phyloP scores from a whole-genome alignment of 2,888 invertebrate species.

The Leucania comma region DNA sequence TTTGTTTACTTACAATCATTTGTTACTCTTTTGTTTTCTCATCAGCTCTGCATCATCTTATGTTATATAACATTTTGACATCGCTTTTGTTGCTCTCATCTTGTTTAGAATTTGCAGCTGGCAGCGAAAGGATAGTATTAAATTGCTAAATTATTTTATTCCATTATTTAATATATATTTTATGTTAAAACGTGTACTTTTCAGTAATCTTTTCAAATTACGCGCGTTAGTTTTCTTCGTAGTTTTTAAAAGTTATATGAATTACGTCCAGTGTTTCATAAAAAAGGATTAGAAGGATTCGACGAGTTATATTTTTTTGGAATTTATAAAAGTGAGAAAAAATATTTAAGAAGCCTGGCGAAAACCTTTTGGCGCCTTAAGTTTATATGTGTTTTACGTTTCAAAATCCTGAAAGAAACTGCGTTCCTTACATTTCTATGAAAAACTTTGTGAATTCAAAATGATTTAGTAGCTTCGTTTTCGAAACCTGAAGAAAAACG shows the following conservation, averaged over 20 bases:
- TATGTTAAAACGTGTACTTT: slow-evolving; percentile 10
- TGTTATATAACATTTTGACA: slow-evolving; percentile 78
- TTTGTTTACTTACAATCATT: slow-evolving; percentile 74
- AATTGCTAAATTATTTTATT: slow-evolving; percentile 15
- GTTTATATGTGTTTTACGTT: slow-evolving; percentile 32
- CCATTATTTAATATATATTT: background rate
- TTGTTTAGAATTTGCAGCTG: slow-evolving; percentile 60
- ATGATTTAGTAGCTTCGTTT: slow-evolving; percentile 8
- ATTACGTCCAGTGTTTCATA: background rate
- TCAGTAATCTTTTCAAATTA: background rate
- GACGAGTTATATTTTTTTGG: background rate
- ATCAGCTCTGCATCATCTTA: slow-evolving; percentile 66
- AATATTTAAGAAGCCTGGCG: slow-evolving; percentile 48
- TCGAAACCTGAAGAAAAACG: slow-evolving; percentile 2
- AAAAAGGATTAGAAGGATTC: background rate
- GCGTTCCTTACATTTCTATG: background rate
- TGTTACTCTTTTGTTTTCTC: slow-evolving; percentile 68
- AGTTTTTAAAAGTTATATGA: background rate
- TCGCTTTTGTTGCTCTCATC: slow-evolving; percentile 62
- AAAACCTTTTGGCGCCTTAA: slow-evolving; percentile 72
- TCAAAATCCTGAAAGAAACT: slow-evolving; percentile 4
- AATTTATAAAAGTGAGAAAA: background rate
- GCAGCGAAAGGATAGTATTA: slow-evolving; percentile 45
- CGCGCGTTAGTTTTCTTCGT: background rate
- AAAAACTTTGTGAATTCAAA: slow-evolving; percentile 19